Conservation (phyloP, 2,113 vertebrate species). For the Nanger granti region DNA sequence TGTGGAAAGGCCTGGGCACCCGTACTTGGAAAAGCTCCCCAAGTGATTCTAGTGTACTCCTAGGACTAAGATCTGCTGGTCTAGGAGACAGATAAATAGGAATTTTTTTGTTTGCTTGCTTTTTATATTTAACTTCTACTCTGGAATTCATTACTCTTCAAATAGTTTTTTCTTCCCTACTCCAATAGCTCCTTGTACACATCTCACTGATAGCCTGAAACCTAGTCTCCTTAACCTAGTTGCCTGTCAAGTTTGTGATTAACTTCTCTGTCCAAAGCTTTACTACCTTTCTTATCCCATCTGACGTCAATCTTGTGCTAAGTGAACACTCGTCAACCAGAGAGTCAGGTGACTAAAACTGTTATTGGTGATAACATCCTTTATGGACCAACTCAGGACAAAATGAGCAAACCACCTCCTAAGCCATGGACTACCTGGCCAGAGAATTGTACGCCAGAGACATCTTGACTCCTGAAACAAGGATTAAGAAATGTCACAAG, state of each 20-base stretch:
- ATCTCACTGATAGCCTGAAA: neutral
- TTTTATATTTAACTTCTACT: neutral
- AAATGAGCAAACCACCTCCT: neutral
- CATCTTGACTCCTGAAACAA: neutral
- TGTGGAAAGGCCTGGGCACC: neutral
- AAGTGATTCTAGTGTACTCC: neutral
- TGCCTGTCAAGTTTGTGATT: neutral
- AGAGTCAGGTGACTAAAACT: neutral
- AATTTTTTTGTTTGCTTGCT: neutral
- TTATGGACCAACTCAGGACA: neutral
- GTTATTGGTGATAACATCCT: neutral
- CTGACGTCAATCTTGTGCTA: neutral
- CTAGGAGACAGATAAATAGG: neutral
- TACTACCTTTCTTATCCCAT: neutral
- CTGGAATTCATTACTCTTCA: neutral
- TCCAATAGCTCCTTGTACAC: neutral
- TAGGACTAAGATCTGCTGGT: neutral
- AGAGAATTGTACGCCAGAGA: neutral
- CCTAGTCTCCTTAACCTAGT: neutral
- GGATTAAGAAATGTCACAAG: neutral
- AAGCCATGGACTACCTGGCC: neutral
- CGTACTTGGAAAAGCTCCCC: neutral
- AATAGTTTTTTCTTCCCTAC: neutral
- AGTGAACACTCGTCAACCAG: neutral
- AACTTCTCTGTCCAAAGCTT: neutral